A percentile compares a stretch with the other conserved stretches of the same genome.
Evolutionary conservation across 1,140 invertebrate species (phyloP).

Genomic region (Brachionus paranguensis): DNA sequence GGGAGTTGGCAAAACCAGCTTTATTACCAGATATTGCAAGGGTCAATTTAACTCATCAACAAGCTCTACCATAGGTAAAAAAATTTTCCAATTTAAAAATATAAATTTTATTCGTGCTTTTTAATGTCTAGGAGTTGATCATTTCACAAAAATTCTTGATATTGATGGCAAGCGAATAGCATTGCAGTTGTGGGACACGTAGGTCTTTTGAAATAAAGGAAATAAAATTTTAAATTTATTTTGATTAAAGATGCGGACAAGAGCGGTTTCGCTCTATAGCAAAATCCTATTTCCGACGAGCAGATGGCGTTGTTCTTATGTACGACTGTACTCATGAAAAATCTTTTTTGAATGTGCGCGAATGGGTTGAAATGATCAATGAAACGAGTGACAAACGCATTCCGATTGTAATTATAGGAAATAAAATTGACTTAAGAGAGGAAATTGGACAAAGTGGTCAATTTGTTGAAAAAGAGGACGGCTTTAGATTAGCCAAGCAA

Average conservation of each 20-base stretch:
- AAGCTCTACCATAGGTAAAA: conserved; percentile 45
- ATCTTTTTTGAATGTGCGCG: conserved; percentile 62
- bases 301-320: conserved; percentile 66
- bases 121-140: conserved; percentile 55
- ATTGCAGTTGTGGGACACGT: conserved; percentile 63
- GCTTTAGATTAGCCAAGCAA: conserved; percentile 47
- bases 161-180: conserved; percentile 57
- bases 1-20: conserved; percentile 62
- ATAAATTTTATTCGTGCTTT: neutral
- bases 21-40: conserved; percentile 60
- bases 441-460: conserved; percentile 46
- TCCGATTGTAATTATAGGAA: conserved; percentile 60
- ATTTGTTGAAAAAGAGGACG: conserved; percentile 49
- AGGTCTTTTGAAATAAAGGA: neutral
- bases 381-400: conserved; percentile 41
- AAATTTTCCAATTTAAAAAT: neutral
- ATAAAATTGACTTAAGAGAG: conserved; percentile 59
- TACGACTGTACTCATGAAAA: conserved; percentile 65
- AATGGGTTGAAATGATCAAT: conserved; percentile 55
- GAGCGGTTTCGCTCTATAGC: conserved; percentile 64
- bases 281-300: conserved; percentile 66
- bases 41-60: conserved; percentile 15
- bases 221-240: neutral
- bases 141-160: conserved; percentile 58
- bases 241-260: conserved; percentile 27